Evolutionary conservation across 2,888 invertebrate genomes (phyloP).

Genomic region (Machimus atricapillus): DNA sequence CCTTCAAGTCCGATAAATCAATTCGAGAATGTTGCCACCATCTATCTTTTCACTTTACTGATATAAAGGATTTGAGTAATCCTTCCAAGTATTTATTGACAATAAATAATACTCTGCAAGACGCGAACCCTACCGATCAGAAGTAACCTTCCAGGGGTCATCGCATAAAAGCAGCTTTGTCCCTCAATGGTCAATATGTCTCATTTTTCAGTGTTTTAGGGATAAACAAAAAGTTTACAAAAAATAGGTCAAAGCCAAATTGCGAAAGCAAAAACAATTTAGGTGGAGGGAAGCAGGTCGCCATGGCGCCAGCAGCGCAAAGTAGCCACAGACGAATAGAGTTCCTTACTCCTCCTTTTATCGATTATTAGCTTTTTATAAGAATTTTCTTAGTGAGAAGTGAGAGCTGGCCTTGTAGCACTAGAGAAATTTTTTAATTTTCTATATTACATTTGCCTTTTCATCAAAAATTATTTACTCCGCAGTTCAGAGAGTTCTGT

Average conservation of each 20-base stretch:
- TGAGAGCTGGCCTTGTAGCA: neutral
- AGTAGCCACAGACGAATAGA: neutral
- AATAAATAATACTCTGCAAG: neutral
- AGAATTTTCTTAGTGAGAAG: neutral
- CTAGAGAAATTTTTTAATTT: neutral
- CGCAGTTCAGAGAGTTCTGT: neutral
- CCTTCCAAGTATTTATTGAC: neutral
- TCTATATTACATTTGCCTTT: neutral
- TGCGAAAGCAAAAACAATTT: constrained; percentile 11
- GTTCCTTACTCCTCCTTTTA: neutral
- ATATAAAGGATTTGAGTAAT: neutral
- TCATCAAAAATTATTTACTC: neutral
- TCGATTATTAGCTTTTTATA: neutral
- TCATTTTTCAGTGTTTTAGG: neutral
- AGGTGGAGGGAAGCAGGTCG: constrained; percentile 4
- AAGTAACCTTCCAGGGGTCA: neutral
- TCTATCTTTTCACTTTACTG: neutral
- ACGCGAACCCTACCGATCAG: neutral
- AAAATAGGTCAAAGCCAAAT: constrained; percentile 19
- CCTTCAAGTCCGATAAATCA: neutral
- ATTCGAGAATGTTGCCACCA: neutral
- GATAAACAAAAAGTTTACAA: neutral
- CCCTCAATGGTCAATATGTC: neutral
- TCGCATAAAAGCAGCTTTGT: neutral
- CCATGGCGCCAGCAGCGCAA: neutral